Evolutionary conservation across 2,113 vertebrate species (phyloP), one percentile per base, ranked within the genome.

Genomic region (Gavia stellata): DNA sequence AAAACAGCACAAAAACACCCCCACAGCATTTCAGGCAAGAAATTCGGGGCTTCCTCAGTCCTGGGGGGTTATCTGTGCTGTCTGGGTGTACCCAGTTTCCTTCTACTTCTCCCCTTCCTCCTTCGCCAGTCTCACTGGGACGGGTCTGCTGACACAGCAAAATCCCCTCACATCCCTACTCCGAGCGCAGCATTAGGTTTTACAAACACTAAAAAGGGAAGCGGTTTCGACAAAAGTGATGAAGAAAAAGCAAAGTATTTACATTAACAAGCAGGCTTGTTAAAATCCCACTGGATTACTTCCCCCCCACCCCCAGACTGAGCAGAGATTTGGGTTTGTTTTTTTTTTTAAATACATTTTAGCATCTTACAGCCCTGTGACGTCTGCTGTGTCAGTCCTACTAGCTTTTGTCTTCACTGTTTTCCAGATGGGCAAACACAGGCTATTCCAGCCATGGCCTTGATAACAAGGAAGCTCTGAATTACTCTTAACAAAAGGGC

Each of bases 401-500:
- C 34, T 29, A 68, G 88, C 94, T 95, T 97, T 96, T 94, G 95
- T 97, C 75, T 78, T 44, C 59, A 20, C 80, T 52, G 45, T 33
- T 94, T 86, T 95, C 94, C 91, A 97, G 83, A 90, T 62, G 83
- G 95, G 79, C 92, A 94, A 77, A 93, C 92, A 94, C 1, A 4
- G 80, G 59, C 94, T 88, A 81, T 86, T 88, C 83, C 92, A 70
- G 94, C 29, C 94, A 53, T 0, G 2, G 80, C 75, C 91, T 68
- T 4, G 38, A 38, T 89, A 91, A 95, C 86, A 61, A 95, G 92
- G 96, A 93, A 95, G 94, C 88, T 93, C 88, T 79, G 85, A 93
- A 75, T 96, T 75, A 82, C 88, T 88, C 92, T 86, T 49, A 94
- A 97, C 92, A 94, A 94, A 95, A 86, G 96, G 67, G 59, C 86